phyloP scores from a whole-genome alignment of 2,888 invertebrate genomes.

The Aromia moschata region DNA sequence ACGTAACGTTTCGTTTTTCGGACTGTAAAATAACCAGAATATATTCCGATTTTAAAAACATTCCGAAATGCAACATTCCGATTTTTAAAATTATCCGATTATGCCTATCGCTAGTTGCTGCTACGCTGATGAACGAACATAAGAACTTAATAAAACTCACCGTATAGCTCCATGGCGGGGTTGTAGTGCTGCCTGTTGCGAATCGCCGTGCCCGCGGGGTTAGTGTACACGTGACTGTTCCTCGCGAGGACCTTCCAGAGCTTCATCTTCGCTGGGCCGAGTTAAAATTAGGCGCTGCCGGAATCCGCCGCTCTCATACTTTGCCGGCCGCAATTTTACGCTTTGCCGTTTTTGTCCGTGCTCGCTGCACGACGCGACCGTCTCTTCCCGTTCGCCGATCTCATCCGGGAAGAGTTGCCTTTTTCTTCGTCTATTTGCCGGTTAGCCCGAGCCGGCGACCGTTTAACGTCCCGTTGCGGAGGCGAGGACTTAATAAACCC shows the following conservation, averaged over 20 bases:
- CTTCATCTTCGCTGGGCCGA: slow-evolving; percentile 55
- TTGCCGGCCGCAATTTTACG: slow-evolving; percentile 10
- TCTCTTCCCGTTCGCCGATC: slow-evolving; percentile 7
- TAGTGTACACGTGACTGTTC: slow-evolving; percentile 60
- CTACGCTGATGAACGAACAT: background rate
- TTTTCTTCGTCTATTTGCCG: slow-evolving; percentile 11
- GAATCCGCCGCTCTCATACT: slow-evolving; percentile 7
- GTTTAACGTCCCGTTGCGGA: background rate
- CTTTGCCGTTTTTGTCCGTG: slow-evolving; percentile 13
- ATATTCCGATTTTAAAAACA: too few relatives aligned
- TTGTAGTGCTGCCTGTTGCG: slow-evolving; percentile 47
- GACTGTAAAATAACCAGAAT: too few relatives aligned
- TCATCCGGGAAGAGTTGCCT: slow-evolving; percentile 4
- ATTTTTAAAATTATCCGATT: too few relatives aligned
- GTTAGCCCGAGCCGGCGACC: background rate
- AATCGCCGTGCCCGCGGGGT: slow-evolving; percentile 37
- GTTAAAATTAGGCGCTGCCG: slow-evolving; percentile 12
- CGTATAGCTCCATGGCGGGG: slow-evolving; percentile 52
- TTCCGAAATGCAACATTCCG: too few relatives aligned
- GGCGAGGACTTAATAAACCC: background rate
- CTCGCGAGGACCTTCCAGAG: slow-evolving; percentile 62
- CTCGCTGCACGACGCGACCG: slow-evolving; percentile 2
- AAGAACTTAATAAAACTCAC: slow-evolving; percentile 40
- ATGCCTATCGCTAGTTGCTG: too few relatives aligned
- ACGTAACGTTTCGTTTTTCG: too few relatives aligned